Conservation (phyloP, 2,888 invertebrate genomes). For the Scelioninae gen. 1 region DNA sequence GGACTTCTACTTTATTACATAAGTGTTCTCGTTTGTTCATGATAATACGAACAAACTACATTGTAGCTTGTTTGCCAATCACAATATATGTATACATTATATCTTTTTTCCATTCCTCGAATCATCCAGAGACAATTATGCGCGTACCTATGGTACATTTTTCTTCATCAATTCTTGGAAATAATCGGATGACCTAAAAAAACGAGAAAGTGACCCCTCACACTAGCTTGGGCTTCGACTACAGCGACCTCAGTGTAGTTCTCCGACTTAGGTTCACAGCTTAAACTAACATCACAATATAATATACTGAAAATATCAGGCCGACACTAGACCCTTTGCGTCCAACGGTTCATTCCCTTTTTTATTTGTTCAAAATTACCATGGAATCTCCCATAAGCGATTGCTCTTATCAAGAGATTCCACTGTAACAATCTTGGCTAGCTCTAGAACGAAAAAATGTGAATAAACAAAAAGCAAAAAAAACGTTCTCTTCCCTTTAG, state of each 20-base stretch:
- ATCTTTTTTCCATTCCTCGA: conserved; percentile 75
- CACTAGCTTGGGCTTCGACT: conserved; percentile 78
- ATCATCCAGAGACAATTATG: conserved; percentile 80
- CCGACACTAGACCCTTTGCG: conserved; percentile 72
- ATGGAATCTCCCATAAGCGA: conserved; percentile 52
- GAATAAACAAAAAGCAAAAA: background rate
- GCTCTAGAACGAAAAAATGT: conserved; percentile 37
- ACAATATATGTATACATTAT: conserved; percentile 81
- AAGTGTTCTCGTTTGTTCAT: conserved; percentile 83
- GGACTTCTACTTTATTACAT: conserved; percentile 84
- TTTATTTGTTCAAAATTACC: conserved; percentile 51
- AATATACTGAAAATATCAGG: conserved; percentile 80
- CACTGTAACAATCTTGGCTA: conserved; percentile 25
- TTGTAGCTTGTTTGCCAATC: conserved; percentile 83
- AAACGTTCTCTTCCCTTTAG: conserved; percentile 36
- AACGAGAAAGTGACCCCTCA: conserved; percentile 81
- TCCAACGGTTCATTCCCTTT: conserved; percentile 62
- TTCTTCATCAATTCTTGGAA: conserved; percentile 74
- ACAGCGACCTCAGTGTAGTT: conserved; percentile 83
- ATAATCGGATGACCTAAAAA: conserved; percentile 79
- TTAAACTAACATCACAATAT: conserved; percentile 84
- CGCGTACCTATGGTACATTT: conserved; percentile 74
- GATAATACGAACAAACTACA: conserved; percentile 83
- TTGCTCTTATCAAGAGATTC: no score
- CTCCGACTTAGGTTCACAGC: conserved; percentile 81